Conservation (phyloP, 2,113 vertebrate species). For the Hemicordylus capensis region DNA sequence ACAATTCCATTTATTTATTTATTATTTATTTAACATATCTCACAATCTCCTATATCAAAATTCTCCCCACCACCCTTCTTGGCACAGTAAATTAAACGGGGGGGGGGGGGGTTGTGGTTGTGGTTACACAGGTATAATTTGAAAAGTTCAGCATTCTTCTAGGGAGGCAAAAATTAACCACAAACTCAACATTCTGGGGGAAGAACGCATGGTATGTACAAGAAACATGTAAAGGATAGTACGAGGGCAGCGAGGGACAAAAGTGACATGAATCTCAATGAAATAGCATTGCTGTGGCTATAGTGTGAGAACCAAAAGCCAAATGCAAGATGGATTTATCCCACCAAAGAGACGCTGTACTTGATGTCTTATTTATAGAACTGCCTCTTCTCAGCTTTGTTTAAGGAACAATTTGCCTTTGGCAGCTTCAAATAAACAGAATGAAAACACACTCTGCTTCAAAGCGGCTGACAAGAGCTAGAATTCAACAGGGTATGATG, state of each 20-base stretch:
- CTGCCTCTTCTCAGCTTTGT: neutral
- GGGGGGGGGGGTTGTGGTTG: neutral
- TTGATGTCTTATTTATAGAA: constrained; percentile 38
- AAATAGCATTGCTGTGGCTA: too few species aligned
- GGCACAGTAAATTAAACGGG: neutral
- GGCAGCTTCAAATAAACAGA: constrained; percentile 54
- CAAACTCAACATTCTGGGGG: too few species aligned
- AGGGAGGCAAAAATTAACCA: neutral
- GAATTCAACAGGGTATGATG: neutral
- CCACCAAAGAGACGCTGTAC: neutral
- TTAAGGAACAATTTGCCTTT: constrained; percentile 63
- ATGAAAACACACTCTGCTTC: constrained; percentile 6
- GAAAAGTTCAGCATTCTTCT: neutral
- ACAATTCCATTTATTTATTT: too few species aligned
- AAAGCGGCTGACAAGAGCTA: neutral
- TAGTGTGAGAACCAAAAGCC: neutral
- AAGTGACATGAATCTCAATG: too few species aligned
- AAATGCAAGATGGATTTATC: neutral
- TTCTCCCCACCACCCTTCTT: neutral
- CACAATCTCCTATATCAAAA: too few species aligned
- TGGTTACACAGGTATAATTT: neutral
- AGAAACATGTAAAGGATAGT: too few species aligned
- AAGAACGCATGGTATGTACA: too few species aligned
- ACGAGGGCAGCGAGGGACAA: too few species aligned
- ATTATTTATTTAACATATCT: too few species aligned